Percentiles rank a stretch among this genome's conserved stretches.
Conservation (phyloP, 2,888 invertebrate species). For the Lordiphosa fenestrarum region DNA sequence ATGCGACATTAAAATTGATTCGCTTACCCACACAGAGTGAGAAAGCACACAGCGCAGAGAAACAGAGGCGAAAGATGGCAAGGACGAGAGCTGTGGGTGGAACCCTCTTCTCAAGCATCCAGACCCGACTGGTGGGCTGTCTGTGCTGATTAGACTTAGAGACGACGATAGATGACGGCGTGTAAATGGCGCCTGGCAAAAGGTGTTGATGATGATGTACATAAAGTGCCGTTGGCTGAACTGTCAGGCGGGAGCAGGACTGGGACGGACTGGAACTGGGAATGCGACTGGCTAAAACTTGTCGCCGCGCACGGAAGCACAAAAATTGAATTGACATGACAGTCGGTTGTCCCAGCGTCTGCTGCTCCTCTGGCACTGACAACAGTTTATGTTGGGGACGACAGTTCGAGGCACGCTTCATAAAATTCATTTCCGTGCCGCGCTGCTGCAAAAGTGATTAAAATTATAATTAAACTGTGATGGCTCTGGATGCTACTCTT, state of each 20-base stretch:
- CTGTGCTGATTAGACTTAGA: constrained; percentile 69
- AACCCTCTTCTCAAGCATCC: constrained; percentile 27
- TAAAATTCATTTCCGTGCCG: constrained; percentile 74
- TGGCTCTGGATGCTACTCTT: constrained; percentile 19
- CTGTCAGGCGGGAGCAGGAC: constrained; percentile 31
- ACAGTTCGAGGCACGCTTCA: constrained; percentile 73
- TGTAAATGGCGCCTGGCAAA: constrained; percentile 74
- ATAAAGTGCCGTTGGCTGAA: constrained; percentile 68
- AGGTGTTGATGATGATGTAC: constrained; percentile 75
- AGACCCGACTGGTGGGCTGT: constrained; percentile 46
- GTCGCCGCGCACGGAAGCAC: constrained; percentile 75
- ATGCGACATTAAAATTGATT: constrained; percentile 73
- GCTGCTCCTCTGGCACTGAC: constrained; percentile 46
- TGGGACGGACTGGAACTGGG: not conserved
- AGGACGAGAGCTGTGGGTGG: constrained; percentile 15
- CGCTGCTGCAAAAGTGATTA: constrained; percentile 70
- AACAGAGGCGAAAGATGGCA: constrained; percentile 2
- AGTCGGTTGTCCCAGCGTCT: constrained; percentile 48
- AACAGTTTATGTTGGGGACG: constrained; percentile 73
- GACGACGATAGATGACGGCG: constrained; percentile 74
- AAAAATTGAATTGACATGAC: constrained; percentile 75
- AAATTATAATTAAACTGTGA: constrained; percentile 75
- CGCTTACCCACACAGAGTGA: constrained; percentile 44
- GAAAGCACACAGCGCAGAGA: constrained; percentile 3
- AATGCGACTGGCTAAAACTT: constrained; percentile 61